Conservation (phyloP, 2,797 vertebrate species). For the Hylomyscus alleni region DNA sequence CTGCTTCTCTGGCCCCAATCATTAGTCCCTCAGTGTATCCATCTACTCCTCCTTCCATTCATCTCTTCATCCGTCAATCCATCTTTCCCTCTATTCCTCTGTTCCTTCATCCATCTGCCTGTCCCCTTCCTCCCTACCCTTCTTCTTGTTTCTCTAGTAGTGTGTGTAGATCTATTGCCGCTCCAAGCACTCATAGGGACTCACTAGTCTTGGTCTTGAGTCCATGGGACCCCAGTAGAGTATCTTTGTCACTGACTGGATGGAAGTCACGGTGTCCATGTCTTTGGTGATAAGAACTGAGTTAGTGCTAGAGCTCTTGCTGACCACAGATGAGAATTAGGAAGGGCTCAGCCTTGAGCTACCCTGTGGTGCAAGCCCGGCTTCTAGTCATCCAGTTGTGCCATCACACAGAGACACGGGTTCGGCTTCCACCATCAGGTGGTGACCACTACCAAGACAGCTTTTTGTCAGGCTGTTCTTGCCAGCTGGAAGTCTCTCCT, state of each 20-base stretch:
- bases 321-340: too few relatives aligned
- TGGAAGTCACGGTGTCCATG: not conserved
- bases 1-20: too few relatives aligned
- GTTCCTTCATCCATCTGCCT: not conserved
- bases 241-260: not conserved
- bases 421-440: not conserved
- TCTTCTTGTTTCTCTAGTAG: not conserved
- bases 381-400: not conserved
- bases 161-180: not conserved
- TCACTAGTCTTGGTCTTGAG: not conserved
- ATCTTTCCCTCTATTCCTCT: too few relatives aligned
- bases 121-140: not conserved
- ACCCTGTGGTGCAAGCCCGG: not conserved
- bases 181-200: not conserved
- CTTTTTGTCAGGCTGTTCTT: not conserved
- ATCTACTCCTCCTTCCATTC: too few relatives aligned
- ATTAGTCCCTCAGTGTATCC: too few relatives aligned
- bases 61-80: too few relatives aligned
- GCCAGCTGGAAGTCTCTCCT: not conserved
- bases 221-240: not conserved
- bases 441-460: not conserved
- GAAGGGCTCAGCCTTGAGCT: not conserved
- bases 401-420: not conserved
- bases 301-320: not conserved
- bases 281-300: not conserved